These are phyloP conservation scores for Scarus forsteni DNA, from an alignment of 2,797 vertebrate genomes.

Conservation along the genomic window DNA sequence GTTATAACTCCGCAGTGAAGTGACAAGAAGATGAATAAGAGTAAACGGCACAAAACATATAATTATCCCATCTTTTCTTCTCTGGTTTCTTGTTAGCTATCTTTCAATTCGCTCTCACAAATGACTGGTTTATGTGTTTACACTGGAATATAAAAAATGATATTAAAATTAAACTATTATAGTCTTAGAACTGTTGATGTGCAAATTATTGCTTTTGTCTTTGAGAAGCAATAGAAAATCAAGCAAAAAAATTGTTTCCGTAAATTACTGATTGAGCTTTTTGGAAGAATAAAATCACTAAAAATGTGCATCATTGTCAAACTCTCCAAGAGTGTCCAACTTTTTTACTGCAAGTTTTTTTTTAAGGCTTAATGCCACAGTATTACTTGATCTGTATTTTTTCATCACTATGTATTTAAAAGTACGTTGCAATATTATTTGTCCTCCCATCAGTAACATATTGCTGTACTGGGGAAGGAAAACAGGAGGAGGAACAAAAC, in stretches of 20 bases:
- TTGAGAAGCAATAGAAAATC: background rate
- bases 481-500: too few species aligned
- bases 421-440: too few species aligned
- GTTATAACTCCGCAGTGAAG: background rate
- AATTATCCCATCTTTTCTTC: constrained; percentile 2
- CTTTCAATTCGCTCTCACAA: background rate
- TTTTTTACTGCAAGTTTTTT: too few species aligned
- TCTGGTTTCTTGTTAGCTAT: background rate
- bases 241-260: background rate
- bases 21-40: background rate
- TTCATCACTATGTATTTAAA: too few species aligned
- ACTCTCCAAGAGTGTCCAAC: too few species aligned
- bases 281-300: too few species aligned
- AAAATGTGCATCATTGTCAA: too few species aligned
- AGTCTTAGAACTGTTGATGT: background rate
- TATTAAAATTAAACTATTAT: background rate
- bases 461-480: too few species aligned
- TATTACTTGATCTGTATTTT: too few species aligned
- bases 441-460: too few species aligned
- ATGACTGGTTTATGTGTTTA: background rate
- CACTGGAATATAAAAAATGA: background rate
- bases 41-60: background rate
- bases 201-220: background rate
- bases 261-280: background rate
- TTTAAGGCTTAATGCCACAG: too few species aligned